Evolutionary conservation across 2,113 vertebrate species (phyloP).

Genomic region (Poeciliopsis retropinna): DNA sequence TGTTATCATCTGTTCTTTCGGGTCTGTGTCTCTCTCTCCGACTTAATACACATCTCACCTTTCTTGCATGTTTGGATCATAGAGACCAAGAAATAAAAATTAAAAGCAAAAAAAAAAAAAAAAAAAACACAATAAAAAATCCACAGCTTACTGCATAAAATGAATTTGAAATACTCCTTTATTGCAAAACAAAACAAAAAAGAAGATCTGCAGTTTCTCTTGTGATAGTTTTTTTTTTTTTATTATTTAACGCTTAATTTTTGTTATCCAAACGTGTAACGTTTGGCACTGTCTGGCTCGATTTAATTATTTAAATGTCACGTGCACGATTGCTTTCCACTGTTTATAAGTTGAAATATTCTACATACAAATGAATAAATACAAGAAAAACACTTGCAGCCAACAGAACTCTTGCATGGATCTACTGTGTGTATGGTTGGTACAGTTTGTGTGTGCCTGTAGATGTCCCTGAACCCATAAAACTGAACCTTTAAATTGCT

Average conservation of each 20-base stretch:
- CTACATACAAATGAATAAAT: no score
- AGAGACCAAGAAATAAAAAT: background rate
- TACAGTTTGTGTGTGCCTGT: background rate
- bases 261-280: background rate
- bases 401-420: background rate
- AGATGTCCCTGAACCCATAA: background rate
- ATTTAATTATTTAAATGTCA: background rate
- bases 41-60: conserved; percentile 2
- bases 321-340: background rate
- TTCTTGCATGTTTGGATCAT: conserved; percentile 50
- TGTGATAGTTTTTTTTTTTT: background rate
- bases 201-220: conserved; percentile 27
- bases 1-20: conserved; percentile 63
- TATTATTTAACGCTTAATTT: background rate
- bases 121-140: background rate
- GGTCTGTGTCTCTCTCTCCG: background rate
- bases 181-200: conserved; percentile 1
- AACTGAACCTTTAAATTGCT: background rate
- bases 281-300: background rate
- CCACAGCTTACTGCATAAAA: conserved; percentile 1
- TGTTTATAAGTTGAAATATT: background rate
- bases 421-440: background rate
- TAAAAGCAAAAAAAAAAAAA: no score
- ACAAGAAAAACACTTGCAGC: no score
- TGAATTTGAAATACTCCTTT: conserved; percentile 11